These are phyloP conservation scores for Larimichthys polyactis DNA, from an alignment of 2,113 vertebrate species.

Conservation along the genomic window DNA sequence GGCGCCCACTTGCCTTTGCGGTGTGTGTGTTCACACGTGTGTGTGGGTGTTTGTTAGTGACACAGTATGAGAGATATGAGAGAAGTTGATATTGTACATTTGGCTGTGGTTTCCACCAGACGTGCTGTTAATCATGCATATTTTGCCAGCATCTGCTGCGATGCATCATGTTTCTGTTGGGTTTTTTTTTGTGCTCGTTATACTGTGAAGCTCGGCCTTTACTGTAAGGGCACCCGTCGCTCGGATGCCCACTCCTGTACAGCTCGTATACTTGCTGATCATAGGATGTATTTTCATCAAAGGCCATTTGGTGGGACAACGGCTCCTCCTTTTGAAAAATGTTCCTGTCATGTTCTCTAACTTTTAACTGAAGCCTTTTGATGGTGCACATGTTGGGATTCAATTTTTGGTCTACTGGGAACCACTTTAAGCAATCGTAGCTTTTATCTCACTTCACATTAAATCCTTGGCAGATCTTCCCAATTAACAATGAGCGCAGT, in stretches of 20 bases:
- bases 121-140: slow-evolving; percentile 51
- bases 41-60: slow-evolving; percentile 43
- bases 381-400: background rate
- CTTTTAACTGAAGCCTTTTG: background rate
- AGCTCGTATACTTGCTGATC: slow-evolving; percentile 39
- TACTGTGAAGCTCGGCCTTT: slow-evolving; percentile 27
- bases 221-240: background rate
- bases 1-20: slow-evolving; percentile 2
- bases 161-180: slow-evolving; percentile 9
- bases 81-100: slow-evolving; percentile 53
- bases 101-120: slow-evolving; percentile 47
- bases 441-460: background rate
- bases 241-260: slow-evolving; percentile 25
- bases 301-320: background rate
- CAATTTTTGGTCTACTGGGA: background rate
- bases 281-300: slow-evolving; percentile 31
- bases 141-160: slow-evolving; percentile 42
- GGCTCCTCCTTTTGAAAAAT: slow-evolving; percentile 28
- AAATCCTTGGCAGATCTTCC: slow-evolving; percentile 1
- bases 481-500: too few relatives aligned
- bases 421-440: slow-evolving; percentile 1
- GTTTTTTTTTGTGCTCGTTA: slow-evolving; percentile 31
- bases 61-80: slow-evolving; percentile 48
- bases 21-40: slow-evolving; percentile 3
- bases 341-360: slow-evolving; percentile 18